Evolutionary conservation across 1,140 invertebrate genomes (phyloP), one percentile per base, ranked within the genome.

Genomic region (Drosophila hydei): DNA sequence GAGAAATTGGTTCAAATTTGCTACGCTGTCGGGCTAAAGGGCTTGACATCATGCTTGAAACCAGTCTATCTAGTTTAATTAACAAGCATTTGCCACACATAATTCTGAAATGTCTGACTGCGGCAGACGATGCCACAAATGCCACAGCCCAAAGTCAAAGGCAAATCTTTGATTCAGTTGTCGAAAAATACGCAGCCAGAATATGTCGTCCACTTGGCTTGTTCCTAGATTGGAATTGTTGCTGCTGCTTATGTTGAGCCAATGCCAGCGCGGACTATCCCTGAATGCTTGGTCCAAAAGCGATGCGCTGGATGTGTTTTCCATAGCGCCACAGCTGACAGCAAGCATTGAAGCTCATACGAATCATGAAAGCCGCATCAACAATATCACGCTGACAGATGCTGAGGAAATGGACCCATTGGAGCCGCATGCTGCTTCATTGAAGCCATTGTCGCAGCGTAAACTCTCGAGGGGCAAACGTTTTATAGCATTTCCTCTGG

Each of bases 401-500:
- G 55, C 18, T 21, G 42, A 47, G 56, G 50, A 73, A 14, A 36
- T 27, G 21, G 50, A 69, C 64, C 59, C 63, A 56, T 38, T 69
- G 56, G 59, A 77, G 76, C 72, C 77, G 62, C 69, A 79, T 70
- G 81, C 52, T 74, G 76, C 56, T 70, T 45, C 68, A 72, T 63
- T 59, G 52, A 27, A 33, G 69, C 54, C 50, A 43, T 68, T 68
- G 70, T 68, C 85, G 50, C 78, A 73, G 68, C 78, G 76, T 51
- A 79, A 62, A 56, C 81, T 84, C 55, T 91, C 91, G 30, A 77
- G 91, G 54, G 79, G 79, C 25, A 91, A 91, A 65, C 79, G 91
- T 27, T 92, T 91, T 87, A 71, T 92, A 69, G 90, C 90, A 56
- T 92, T 92, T 87, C 91, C 91, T 23, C 58, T 79, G 72, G 91